Base-by-base conservation (phyloP, 2,888 invertebrate genomes). In the Chouioia cunea region DNA sequence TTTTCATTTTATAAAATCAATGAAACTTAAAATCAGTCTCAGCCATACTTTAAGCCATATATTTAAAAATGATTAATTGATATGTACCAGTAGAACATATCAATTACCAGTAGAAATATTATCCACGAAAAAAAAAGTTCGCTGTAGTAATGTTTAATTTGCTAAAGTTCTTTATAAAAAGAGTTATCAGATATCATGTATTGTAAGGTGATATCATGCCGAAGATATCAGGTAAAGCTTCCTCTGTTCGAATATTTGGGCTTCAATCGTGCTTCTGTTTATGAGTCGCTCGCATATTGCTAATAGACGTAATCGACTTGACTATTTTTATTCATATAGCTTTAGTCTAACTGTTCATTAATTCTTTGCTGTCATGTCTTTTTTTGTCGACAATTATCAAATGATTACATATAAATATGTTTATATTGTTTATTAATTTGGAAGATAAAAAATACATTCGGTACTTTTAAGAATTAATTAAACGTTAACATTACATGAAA, bases 171-270 rank as follows among this genome's bases (percentile, higher is more conserved):
- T 54, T 2, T 16, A 20, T 2, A 62, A 62, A 64, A 54, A 47
- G 50, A n/a, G 20, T 18, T 27, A 43, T 58, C 43, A 44, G 58
- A 64, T 59, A 50, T 67, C 67, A 59, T 47, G 63, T n/a, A n/a
- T n/a, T n/a, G n/a, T n/a, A 54, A 64, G 70, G 69, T 73, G 74
- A 1, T 36, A 10, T 12, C 36, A 36, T 36, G 65, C 36, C 48
- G 53, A 73, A 73, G 71, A 65, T 66, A 69, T 73, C 64, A 53
- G 46, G 15, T n/a, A 2, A 50, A 48, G 54, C 56, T 23, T n/a
- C 15, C 22, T 15, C 53, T 16, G n/a, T 6, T 53, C 20, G 14
- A 14, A 4, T 53, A 53, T 46, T 46, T 14, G 47, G 48, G 12
- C 4, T 36, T 4, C 18, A 22, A 47, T 65, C 15, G 43, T 6